A percentile compares a stretch with the other conserved stretches of the same genome.
Conservation (phyloP, 2,797 vertebrate species). For the Sus cebifrons region DNA sequence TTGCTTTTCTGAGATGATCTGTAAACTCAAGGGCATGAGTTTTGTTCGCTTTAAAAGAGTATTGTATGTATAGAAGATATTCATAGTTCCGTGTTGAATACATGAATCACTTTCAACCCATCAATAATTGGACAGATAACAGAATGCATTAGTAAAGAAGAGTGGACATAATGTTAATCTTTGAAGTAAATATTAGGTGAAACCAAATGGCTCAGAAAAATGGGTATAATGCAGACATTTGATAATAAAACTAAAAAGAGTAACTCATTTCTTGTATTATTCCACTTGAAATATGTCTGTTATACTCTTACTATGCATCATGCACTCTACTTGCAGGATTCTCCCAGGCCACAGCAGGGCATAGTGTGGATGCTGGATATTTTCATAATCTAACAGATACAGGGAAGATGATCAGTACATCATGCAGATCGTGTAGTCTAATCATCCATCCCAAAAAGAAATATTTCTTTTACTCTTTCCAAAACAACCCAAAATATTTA, state of each 20-base stretch:
- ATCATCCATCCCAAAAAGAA: neutral
- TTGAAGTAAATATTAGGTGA: neutral
- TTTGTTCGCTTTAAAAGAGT: slow-evolving; percentile 44
- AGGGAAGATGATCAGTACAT: neutral
- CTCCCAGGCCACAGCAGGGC: neutral
- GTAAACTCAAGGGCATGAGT: neutral
- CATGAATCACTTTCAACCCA: slow-evolving; percentile 3
- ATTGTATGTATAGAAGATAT: slow-evolving; percentile 9
- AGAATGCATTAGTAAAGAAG: slow-evolving; percentile 14
- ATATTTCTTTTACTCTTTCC: neutral
- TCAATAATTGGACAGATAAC: neutral
- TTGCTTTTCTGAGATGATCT: neutral
- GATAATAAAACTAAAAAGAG: neutral
- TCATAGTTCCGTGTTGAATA: neutral
- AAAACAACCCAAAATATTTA: neutral
- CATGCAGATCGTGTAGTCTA: neutral
- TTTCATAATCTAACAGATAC: neutral
- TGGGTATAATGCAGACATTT: neutral
- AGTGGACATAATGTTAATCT: neutral
- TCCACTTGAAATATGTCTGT: neutral
- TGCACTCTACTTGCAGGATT: neutral
- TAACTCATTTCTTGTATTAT: neutral
- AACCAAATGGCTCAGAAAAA: slow-evolving; percentile 23
- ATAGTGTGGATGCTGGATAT: neutral
- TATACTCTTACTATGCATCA: neutral